Conservation (phyloP, 2,888 invertebrate species). For the Oligia fasciuncula region DNA sequence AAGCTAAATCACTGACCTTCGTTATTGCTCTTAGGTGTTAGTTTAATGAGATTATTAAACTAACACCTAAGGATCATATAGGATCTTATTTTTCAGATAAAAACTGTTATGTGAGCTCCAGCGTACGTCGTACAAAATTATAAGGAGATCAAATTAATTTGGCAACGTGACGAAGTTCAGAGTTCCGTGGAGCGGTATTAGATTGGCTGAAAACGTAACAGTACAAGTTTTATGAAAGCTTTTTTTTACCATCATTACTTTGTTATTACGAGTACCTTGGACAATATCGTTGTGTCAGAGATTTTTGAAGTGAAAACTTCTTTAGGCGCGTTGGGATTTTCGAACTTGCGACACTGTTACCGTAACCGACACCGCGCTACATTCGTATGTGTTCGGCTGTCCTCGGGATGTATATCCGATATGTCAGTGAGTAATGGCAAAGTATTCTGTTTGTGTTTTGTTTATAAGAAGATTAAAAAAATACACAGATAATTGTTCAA, state of each 20-base stretch:
- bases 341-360: too few relatives aligned
- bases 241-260: constrained; percentile 31
- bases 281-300: constrained; percentile 35
- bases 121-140: neutral
- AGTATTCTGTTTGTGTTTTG: too few relatives aligned
- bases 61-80: too few relatives aligned
- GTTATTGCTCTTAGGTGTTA: neutral
- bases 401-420: too few relatives aligned
- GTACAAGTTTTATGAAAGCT: neutral
- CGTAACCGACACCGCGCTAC: too few relatives aligned
- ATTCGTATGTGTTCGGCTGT: too few relatives aligned
- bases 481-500: too few relatives aligned
- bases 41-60: neutral
- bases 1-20: neutral
- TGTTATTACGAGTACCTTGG: constrained; percentile 33
- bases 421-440: too few relatives aligned
- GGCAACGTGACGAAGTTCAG: neutral
- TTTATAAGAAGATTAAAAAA: too few relatives aligned
- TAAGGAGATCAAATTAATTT: neutral
- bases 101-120: neutral
- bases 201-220: neutral
- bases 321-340: too few relatives aligned
- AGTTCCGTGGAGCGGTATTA: neutral
- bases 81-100: neutral
- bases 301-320: neutral